A percentile compares a stretch with the other conserved stretches of the same genome.
phyloP scores from a whole-genome alignment of 2,888 invertebrate species.

The Yponomeuta plumbellus region DNA sequence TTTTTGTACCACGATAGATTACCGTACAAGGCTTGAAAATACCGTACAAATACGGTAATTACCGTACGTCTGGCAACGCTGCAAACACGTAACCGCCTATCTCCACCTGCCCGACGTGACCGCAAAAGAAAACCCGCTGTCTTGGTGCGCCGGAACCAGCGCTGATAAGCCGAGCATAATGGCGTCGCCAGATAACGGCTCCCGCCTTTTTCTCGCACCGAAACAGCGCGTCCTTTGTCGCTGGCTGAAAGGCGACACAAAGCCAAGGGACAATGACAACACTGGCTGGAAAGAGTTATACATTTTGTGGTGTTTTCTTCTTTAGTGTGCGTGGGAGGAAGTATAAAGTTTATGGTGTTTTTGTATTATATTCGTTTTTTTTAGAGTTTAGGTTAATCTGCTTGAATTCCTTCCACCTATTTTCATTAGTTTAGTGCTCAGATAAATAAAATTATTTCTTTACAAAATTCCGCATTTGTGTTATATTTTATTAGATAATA shows the following conservation, averaged over 20 bases:
- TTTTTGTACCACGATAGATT: too few species aligned
- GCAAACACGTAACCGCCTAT: constrained; percentile 6
- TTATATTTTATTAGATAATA: too few species aligned
- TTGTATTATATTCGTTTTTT: background rate
- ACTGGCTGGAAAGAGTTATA: constrained; percentile 52
- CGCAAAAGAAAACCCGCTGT: constrained; percentile 73
- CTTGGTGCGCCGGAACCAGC: constrained; percentile 52
- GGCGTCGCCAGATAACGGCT: constrained; percentile 69
- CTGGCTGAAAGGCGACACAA: constrained; percentile 57
- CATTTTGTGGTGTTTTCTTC: constrained; percentile 22
- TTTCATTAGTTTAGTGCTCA: too few species aligned
- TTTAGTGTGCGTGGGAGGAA: background rate
- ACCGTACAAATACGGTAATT: too few species aligned
- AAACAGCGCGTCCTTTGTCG: constrained; percentile 67
- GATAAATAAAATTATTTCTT: too few species aligned
- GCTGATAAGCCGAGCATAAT: constrained; percentile 74
- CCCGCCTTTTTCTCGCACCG: constrained; percentile 74
- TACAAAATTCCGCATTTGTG: too few species aligned
- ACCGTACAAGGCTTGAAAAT: too few species aligned
- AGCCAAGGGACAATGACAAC: constrained; percentile 41
- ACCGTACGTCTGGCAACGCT: too few species aligned
- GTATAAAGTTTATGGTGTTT: constrained; percentile 26
- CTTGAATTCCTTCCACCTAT: background rate
- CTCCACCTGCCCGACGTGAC: constrained; percentile 52
- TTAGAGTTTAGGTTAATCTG: background rate